These are phyloP conservation scores for Denticeps clupeoides DNA, from an alignment of 2,797 vertebrate species.

Conservation along the genomic window DNA sequence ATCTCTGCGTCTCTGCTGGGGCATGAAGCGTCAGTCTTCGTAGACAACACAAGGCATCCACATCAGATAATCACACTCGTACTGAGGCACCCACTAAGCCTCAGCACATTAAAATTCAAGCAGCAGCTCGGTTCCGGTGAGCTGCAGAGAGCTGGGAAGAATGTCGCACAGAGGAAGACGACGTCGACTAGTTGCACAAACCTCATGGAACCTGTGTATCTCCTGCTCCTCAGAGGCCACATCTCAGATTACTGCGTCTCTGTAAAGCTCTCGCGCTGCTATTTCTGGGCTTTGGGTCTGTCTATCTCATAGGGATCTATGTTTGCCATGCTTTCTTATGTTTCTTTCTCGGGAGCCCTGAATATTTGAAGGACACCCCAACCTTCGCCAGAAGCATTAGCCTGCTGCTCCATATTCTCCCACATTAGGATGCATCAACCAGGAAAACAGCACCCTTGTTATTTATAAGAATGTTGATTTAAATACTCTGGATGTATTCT, in stretches of 20 bases:
- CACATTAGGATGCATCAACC: neutral
- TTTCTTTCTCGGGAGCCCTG: neutral
- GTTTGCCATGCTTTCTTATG: neutral
- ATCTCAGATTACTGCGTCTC: no score
- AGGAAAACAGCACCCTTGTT: neutral
- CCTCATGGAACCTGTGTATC: no score
- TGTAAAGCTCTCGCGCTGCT: no score
- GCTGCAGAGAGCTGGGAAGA: constrained; percentile 1
- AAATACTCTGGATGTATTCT: no score
- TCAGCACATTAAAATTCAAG: constrained; percentile 3
- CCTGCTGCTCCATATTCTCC: neutral
- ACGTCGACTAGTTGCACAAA: no score
- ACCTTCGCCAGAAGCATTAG: constrained; percentile 22
- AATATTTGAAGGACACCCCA: constrained; percentile 23
- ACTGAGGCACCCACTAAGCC: no score
- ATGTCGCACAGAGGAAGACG: constrained; percentile 6
- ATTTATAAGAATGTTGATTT: no score
- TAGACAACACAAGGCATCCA: no score
- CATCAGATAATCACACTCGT: no score
- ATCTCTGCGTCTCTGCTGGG: no score
- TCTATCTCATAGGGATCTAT: neutral
- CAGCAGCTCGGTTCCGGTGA: neutral
- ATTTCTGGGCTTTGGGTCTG: neutral
- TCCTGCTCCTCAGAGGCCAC: no score
- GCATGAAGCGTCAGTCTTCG: no score